Base-by-base conservation (phyloP, 2,888 invertebrate species). In the Coelopa pilipes region DNA sequence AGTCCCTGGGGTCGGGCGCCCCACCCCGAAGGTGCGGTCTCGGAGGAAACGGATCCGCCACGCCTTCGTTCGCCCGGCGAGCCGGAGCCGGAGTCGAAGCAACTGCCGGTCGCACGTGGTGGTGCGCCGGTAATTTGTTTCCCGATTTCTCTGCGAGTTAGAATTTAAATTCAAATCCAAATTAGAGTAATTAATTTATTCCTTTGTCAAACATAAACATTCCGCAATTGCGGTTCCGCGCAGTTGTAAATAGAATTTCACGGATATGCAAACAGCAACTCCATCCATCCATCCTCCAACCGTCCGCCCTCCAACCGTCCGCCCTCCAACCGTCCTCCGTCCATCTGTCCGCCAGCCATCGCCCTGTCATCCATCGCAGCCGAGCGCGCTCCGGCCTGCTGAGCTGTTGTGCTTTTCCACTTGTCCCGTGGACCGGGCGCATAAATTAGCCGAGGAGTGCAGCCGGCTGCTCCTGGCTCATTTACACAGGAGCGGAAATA, bases 171-270 rank as follows among this genome's bases (percentile, higher is more conserved):
- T 75, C 60, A 66, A 75, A 67, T 73, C 67, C 45, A 75, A 75
- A 75, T 75, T 75, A 73, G 62, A 50, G 66, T 75, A 75, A 75
- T 75, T 75, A 75, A 75, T 75, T 72, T 70, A 73, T 75, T 72
- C 73, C 65, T 73, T 70, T 72, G 73, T 60, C 73, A 69, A 72
- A 72, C 34, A 72, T 45, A 72, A 67, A 72, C 67, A 72, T 24
- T 59, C 15, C 45, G 67, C 60, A 53, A 55, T 71, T 53, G 71
- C 60, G 71, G 63, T 71, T 19, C 19, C 15, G 1, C 63, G 46
- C 55, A 34, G 45, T 59, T 34, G 62, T 34, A 62, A 63, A 34
- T 34, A 53, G 50, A 70, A 62, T 63, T 70, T 50, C 70, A 62
- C 62, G 62, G 49, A 50, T 62, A 60, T 60, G 62, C 60, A 62